Evolutionary conservation across 2,113 vertebrate genomes (phyloP).

Genomic region (Tragelaphus scriptus): DNA sequence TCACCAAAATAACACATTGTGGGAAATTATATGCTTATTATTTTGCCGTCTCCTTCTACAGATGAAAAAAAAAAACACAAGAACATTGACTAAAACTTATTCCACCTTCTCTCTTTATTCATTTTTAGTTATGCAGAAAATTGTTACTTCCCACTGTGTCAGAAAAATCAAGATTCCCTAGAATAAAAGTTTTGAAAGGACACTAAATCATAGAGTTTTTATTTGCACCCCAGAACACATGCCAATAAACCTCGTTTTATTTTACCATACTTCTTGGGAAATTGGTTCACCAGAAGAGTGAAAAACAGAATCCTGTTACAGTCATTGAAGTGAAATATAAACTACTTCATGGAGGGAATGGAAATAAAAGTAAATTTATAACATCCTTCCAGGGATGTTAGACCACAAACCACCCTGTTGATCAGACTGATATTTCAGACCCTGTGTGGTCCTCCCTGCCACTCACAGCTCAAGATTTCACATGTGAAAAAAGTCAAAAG

Average conservation of each 20-base stretch:
- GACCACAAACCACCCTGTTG: not conserved
- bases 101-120: slow-evolving; percentile 27
- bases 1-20: slow-evolving; percentile 57
- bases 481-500: not conserved
- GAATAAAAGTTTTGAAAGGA: slow-evolving; percentile 48
- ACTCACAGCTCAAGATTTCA: not conserved
- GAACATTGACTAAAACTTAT: slow-evolving; percentile 1
- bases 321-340: slow-evolving; percentile 14
- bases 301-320: not conserved
- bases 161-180: slow-evolving; percentile 28
- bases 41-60: slow-evolving; percentile 41
- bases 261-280: not conserved
- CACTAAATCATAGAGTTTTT: not conserved
- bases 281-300: not conserved
- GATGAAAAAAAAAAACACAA: slow-evolving; percentile 50
- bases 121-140: slow-evolving; percentile 66
- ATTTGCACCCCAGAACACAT: slow-evolving; percentile 23
- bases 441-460: not conserved
- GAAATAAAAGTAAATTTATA: slow-evolving; percentile 32
- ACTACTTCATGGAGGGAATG: not conserved
- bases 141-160: slow-evolving; percentile 42
- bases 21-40: slow-evolving; percentile 37
- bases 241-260: slow-evolving; percentile 4
- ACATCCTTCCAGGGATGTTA: not conserved
- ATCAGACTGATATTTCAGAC: not conserved